Evolutionary conservation across 2,888 invertebrate species (phyloP).

Genomic region (Thymelicus lineola): DNA sequence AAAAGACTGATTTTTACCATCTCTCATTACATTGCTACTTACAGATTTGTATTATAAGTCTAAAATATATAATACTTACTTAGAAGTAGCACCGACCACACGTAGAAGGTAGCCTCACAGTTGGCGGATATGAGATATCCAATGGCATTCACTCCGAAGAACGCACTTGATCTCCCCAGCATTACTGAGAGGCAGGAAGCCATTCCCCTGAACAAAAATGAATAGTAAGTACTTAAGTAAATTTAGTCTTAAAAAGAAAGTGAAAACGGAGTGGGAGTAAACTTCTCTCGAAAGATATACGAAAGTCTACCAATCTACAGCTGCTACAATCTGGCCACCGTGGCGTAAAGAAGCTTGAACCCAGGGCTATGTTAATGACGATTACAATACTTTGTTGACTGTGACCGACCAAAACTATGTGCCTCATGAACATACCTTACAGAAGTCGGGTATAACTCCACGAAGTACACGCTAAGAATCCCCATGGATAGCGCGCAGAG

Average conservation of each 20-base stretch:
- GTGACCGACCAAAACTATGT: neutral
- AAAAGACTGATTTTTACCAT: too few relatives aligned
- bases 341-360: too few relatives aligned
- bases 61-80: constrained; percentile 69
- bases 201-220: constrained; percentile 77
- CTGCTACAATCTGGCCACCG: too few relatives aligned
- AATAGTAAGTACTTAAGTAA: neutral
- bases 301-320: too few relatives aligned
- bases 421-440: constrained; percentile 62
- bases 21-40: too few relatives aligned
- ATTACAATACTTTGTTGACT: too few relatives aligned
- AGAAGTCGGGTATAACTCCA: constrained; percentile 77
- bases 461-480: constrained; percentile 76
- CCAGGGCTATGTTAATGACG: too few relatives aligned
- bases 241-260: too few relatives aligned
- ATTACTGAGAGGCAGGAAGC: constrained; percentile 87
- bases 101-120: constrained; percentile 87
- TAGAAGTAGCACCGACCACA: constrained; percentile 79
- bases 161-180: constrained; percentile 87
- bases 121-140: constrained; percentile 86
- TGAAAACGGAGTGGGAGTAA: too few relatives aligned
- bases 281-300: too few relatives aligned
- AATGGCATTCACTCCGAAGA: constrained; percentile 86
- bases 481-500: constrained; percentile 77
- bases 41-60: too few relatives aligned